Evolutionary conservation across 2,113 vertebrate species (phyloP), one percentile per base, ranked within the genome.

Genomic region (Struthio camelus): DNA sequence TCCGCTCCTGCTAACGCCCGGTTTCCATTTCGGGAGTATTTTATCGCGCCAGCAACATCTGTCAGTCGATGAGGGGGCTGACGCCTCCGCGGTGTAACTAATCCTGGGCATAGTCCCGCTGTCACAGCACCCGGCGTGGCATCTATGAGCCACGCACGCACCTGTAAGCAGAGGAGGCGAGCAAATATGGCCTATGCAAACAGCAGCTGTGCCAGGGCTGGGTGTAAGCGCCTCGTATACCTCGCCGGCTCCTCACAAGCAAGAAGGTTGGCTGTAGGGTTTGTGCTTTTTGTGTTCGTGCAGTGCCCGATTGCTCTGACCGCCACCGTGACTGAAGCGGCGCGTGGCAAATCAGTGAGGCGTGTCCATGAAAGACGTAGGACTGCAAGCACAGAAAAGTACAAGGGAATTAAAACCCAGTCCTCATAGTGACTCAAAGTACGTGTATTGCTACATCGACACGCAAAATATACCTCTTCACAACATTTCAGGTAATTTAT

Each of bases 81-180:
- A n/a, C n/a, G n/a, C 15, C 28, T 84, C 72, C 46, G 62, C 9
- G 0, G 0, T 19, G 13, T 0, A 40, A 75, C 27, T 17, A 67
- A 16, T 20, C 17, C 32, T 3, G 62, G 36, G 58, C 20, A 10
- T 10, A 51, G 61, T 25, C n/a, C 40, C n/a, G 0, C 77, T 15
- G 6, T 11, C 0, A 0, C 1, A 2, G 22, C 3, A n/a, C n/a
- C n/a, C n/a, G n/a, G 9, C 0, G 2, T n/a, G 64, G 24, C 54
- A 17, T n/a, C n/a, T n/a, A n/a, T n/a, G n/a, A n/a, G n/a, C n/a
- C n/a, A n/a, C n/a, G n/a, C 8, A 6, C 4, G 0, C 25, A 11
- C 12, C n/a, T 5, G 1, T 27, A 5, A 28, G 27, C 3, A 5
- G 36, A 65, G 54, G 16, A 46, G 3, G 9, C 3, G 2, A 7